Conservation (phyloP, 2,888 invertebrate genomes). For the Drosophila cyrtoloma region DNA sequence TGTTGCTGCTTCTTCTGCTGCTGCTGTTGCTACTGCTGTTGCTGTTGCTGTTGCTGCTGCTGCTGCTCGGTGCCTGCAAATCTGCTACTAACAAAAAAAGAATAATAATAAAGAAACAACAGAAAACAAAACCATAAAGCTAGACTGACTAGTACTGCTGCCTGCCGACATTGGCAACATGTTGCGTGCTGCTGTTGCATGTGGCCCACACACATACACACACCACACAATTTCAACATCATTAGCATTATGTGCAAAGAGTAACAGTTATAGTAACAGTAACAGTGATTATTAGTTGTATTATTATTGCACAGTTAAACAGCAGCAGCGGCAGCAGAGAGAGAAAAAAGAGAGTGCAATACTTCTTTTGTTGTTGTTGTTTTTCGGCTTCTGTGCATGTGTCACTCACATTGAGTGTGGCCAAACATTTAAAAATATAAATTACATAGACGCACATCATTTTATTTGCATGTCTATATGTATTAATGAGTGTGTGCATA, state of each 20-base stretch:
- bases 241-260: conserved; percentile 62
- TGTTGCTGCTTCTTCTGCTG: background rate
- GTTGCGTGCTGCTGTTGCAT: conserved; percentile 68
- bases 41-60: background rate
- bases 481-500: background rate
- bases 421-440: conserved; percentile 57
- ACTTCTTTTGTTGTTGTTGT: conserved; percentile 20
- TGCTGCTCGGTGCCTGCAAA: conserved; percentile 16
- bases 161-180: conserved; percentile 60
- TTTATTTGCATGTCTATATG: conserved; percentile 18
- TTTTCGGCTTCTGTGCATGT: conserved; percentile 38
- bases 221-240: conserved; percentile 63
- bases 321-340: conserved; percentile 17
- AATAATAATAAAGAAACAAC: conserved; percentile 11
- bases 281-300: conserved; percentile 25
- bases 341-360: conserved; percentile 18
- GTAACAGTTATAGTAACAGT: conserved; percentile 48
- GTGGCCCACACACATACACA: conserved; percentile 38
- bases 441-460: conserved; percentile 48
- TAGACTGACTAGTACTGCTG: conserved; percentile 31
- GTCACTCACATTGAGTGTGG: conserved; percentile 40
- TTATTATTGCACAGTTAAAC: conserved; percentile 58
- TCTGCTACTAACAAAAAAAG: conserved; percentile 37
- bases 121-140: conserved; percentile 45
- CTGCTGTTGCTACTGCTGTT: conserved; percentile 12